Conservation (phyloP, 2,888 invertebrate genomes). For the Amorpha juglandis region DNA sequence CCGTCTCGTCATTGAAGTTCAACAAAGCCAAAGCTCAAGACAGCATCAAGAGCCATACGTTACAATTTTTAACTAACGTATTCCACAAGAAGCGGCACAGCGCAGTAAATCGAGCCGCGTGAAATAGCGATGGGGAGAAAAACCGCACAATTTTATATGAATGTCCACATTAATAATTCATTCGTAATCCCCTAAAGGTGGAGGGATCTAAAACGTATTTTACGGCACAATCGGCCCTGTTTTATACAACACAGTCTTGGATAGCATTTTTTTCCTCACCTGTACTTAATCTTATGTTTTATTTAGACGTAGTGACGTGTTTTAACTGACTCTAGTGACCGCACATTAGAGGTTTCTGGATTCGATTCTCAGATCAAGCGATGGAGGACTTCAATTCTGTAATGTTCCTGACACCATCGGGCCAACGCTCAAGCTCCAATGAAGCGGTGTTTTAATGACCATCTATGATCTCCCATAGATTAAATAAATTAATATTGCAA, state of each 20-base stretch:
- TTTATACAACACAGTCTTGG: constrained; percentile 47
- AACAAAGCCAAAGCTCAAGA: no score
- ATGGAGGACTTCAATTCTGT: no score
- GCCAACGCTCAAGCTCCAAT: no score
- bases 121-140: constrained; percentile 42
- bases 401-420: no score
- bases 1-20: no score
- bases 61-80: no score
- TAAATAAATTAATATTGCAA: no score
- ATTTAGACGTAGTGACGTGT: not conserved
- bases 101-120: constrained; percentile 7
- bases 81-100: not conserved
- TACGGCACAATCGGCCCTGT: constrained; percentile 67
- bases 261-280: constrained; percentile 10
- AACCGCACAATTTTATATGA: constrained; percentile 69
- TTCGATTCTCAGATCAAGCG: not conserved
- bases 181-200: constrained; percentile 71
- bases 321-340: not conserved
- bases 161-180: constrained; percentile 79
- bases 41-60: no score
- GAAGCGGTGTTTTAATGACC: no score
- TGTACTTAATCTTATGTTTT: constrained; percentile 20
- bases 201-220: constrained; percentile 66
- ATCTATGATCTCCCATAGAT: no score
- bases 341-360: not conserved